A percentile compares a stretch with the other conserved stretches of the same genome.
These are phyloP conservation scores for Anthrax anthrax DNA, from an alignment of 2,888 invertebrate species.

Conservation along the genomic window DNA sequence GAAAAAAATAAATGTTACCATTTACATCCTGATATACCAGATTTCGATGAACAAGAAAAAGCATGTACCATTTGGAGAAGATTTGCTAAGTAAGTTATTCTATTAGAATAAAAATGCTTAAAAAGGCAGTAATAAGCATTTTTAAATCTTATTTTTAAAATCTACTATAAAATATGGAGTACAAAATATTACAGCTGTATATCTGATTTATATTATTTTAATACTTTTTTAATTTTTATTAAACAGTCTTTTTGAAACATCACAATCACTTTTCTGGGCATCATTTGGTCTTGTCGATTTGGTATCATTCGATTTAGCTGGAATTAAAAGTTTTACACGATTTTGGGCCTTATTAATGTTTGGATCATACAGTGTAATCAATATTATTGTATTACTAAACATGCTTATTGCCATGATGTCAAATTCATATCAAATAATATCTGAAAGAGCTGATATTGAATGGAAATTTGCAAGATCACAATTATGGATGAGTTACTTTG, in stretches of 20 bases:
- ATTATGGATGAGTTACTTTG: conserved; percentile 95
- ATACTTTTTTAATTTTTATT: conserved; percentile 1
- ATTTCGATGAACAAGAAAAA: conserved; percentile 71
- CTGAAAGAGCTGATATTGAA: conserved; percentile 86
- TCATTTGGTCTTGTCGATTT: conserved; percentile 92
- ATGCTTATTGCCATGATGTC: conserved; percentile 99
- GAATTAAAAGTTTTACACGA: conserved; percentile 89
- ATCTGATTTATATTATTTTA: background rate
- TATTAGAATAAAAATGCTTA: background rate
- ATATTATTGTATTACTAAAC: conserved; percentile 90
- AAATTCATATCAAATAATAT: conserved; percentile 95
- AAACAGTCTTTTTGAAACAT: conserved; percentile 88
- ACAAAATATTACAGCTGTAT: no score
- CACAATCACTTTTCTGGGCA: conserved; percentile 96
- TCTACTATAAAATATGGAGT: no score
- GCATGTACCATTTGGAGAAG: conserved; percentile 77
- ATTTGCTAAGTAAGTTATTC: conserved; percentile 71
- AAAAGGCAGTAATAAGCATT: no score
- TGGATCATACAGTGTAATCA: conserved; percentile 93
- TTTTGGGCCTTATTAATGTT: conserved; percentile 97
- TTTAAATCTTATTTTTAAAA: background rate
- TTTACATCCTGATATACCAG: conserved; percentile 51
- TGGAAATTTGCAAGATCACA: conserved; percentile 96
- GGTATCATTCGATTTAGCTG: conserved; percentile 83
- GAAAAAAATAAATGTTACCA: conserved; percentile 79